Base-by-base conservation (phyloP, 2,113 vertebrate genomes). In the Strix uralensis region DNA sequence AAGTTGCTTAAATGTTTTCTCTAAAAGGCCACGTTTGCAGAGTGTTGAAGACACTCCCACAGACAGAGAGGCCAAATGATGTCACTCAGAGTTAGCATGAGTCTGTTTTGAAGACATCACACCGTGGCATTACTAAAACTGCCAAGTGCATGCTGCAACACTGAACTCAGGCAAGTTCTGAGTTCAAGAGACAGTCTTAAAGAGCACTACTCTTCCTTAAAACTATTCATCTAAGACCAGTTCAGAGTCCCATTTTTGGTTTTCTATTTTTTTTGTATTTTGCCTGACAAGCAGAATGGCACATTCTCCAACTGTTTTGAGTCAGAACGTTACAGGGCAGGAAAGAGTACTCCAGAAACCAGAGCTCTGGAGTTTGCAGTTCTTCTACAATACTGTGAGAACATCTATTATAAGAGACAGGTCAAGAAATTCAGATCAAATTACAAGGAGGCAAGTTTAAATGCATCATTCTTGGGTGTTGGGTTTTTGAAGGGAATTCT, bases 321-420 rank as follows among this genome's bases (percentile, higher is more conserved):
- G 36, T 36, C 36, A 36, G 36, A 36, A 47, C 4, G 18, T 16
- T 65, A 57, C 30, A 71, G 25, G 0, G 8, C 30, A 80, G 42
- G 25, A 59, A 55, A 30, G 7, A 58, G 5, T 4, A 21, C 51
- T 38, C 7, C 9, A 55, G 61, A 80, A 61, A 49, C 36, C 36
- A 36, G 36, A 36, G 36, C 3, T 88, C 26, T 14, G 30, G 36
- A 66, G 46, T 38, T 1, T 51, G 26, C 54, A 69, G 34, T 25
- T 34, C 59, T 62, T 65, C 18, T 26, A 65, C 54, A 27, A 22
- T 13, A 29, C 2, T 47, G 18, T 47, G 59, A 82, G 51, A 61
- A 38, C 13, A 67, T 1, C 44, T 52, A 1, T 7, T 21, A 12
- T 0, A 42, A 73, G 59, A 38, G 9, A 18, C 13, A 61, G 18